Percentiles rank a stretch among this genome's conserved stretches.
Conservation (phyloP, 1,140 invertebrate genomes). For the Scylla paramamosain region DNA sequence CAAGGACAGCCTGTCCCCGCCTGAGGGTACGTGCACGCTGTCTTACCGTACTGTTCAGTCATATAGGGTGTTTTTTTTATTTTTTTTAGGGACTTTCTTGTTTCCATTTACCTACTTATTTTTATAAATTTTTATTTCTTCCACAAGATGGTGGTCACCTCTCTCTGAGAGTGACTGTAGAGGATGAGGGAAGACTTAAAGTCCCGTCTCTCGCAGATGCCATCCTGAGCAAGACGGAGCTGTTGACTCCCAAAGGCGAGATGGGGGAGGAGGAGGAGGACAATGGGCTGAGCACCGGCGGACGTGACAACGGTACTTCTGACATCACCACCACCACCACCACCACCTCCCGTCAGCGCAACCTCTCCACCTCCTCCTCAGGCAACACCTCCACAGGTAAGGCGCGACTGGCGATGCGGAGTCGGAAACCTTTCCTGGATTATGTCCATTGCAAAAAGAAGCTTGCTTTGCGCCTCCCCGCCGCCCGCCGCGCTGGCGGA, state of each 20-base stretch:
- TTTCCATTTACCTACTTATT: neutral
- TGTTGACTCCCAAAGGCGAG: slow-evolving; percentile 64
- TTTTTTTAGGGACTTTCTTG: neutral
- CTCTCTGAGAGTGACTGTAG: neutral
- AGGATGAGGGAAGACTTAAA: neutral
- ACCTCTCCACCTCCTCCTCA: slow-evolving; percentile 66
- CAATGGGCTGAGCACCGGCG: neutral
- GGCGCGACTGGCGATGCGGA: neutral
- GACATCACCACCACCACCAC: slow-evolving; percentile 68
- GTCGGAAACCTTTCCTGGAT: neutral
- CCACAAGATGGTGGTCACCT: too few species aligned
- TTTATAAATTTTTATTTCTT: neutral
- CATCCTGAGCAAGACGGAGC: slow-evolving; percentile 70
- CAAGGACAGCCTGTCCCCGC: slow-evolving; percentile 67
- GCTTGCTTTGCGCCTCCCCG: neutral
- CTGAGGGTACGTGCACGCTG: slow-evolving; percentile 66
- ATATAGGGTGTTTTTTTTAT: neutral
- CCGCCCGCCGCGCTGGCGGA: neutral
- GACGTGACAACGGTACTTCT: slow-evolving; percentile 60
- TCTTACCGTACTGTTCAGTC: neutral
- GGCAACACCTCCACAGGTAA: slow-evolving; percentile 73
- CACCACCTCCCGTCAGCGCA: slow-evolving; percentile 44
- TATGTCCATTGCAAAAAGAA: neutral
- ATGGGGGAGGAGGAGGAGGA: slow-evolving; percentile 62
- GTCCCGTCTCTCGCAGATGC: slow-evolving; percentile 5